Base-by-base conservation (phyloP, 2,888 invertebrate genomes). In the Eilema caniola region DNA sequence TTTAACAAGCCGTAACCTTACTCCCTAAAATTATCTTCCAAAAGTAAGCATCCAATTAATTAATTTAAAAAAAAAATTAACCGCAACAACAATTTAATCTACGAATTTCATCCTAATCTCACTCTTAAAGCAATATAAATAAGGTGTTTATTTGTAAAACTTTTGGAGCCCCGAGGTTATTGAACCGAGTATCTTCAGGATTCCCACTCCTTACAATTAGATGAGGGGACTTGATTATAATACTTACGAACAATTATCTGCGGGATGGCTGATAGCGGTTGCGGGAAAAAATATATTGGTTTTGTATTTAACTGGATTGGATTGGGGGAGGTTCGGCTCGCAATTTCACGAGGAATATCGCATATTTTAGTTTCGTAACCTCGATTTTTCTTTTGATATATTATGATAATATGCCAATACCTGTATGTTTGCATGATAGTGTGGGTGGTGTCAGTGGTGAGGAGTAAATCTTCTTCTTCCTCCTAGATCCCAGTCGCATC, bases 201-300 rank as follows among this genome's bases (percentile, higher is more conserved):
- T 67, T 71, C 67, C 72, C 70, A 71, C 71, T 77, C 71, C 72
- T 80, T 67, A 69, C 73, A 80, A 80, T 81, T 76, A 77, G 60
- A 69, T 61, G 67, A 72, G 77, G 71, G 24, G 69, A 66, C 69
- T 73, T 82, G 69, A 80, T 80, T 74, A 73, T 24, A 31, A 67
- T 69, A 68, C 71, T 77, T 57, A 74, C 11, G 28, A 62, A 53
- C 64, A 66, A 63, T 66, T 62, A 63, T 72, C 16, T 70, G 25
- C 24, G 57, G 60, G 41, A 57, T 62, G 60, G 31, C 33, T 62
- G 63, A 23, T 25, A 56, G 66, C 62, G 41, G 20, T 56, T 25
- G 62, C 25, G 62, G n/a, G 16, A n/a, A 67, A 66, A 69, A 68
- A 41, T 16, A 60, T 65, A 61, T 57, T 60, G 64, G 64, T 64